phyloP scores from a whole-genome alignment of 2,113 vertebrate species.

The Sarotherodon lohbergeri region DNA sequence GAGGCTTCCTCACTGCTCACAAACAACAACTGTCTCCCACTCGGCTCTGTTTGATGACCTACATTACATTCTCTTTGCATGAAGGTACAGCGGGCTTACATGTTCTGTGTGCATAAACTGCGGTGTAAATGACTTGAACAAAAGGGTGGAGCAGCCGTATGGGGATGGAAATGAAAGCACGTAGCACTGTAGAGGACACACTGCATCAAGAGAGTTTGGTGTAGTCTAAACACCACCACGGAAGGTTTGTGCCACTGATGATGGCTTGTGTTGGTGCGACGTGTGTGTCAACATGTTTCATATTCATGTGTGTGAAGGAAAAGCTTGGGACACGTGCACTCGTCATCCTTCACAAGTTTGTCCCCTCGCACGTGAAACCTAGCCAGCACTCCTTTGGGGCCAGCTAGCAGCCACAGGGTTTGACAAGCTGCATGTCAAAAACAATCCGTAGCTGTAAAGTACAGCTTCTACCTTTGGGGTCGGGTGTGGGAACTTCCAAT shows the following conservation, averaged over 20 bases:
- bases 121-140: conserved; percentile 61
- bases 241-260: conserved; percentile 41
- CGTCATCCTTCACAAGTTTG: conserved; percentile 16
- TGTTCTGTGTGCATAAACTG: conserved; percentile 61
- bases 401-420: not conserved
- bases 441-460: not conserved
- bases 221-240: conserved; percentile 50
- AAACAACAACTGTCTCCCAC: conserved; percentile 63
- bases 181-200: conserved; percentile 19
- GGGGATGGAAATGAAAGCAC: conserved; percentile 53
- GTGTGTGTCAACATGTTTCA: not conserved
- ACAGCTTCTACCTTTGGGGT: not conserved
- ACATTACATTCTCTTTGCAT: conserved; percentile 71
- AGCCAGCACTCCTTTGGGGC: conserved; percentile 33
- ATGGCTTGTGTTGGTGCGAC: not conserved
- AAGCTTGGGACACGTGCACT: not conserved
- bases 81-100: conserved; percentile 56
- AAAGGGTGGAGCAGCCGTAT: conserved; percentile 46
- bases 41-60: conserved; percentile 69
- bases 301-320: not conserved
- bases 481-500: conserved; percentile 5
- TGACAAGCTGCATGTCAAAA: conserved; percentile 30
- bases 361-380: conserved; percentile 27
- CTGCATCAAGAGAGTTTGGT: conserved; percentile 36
- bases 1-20: conserved; percentile 47